phyloP scores from a whole-genome alignment of 2,113 vertebrate species.

The Dryoscopus gambensis region DNA sequence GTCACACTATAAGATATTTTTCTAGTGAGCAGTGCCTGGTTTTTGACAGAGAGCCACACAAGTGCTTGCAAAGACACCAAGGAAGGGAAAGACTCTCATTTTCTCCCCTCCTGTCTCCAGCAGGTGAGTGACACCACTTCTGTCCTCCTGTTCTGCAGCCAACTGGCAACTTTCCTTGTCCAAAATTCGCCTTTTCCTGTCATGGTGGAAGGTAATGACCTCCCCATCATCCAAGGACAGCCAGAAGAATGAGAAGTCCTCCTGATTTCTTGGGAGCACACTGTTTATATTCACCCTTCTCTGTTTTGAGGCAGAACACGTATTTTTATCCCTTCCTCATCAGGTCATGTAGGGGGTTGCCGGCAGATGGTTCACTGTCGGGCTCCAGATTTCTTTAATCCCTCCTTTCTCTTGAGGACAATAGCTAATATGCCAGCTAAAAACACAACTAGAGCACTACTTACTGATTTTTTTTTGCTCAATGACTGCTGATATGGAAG shows the following conservation, averaged over 20 bases:
- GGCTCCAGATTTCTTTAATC: not conserved
- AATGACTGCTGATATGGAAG: rapidly evolving
- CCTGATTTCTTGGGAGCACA: not conserved
- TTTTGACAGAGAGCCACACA: not conserved
- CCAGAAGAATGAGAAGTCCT: not conserved
- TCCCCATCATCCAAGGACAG: not conserved
- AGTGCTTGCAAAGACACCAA: not conserved
- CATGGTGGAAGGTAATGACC: not conserved
- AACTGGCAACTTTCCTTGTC: not conserved
- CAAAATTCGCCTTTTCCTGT: not conserved
- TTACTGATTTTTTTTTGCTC: not conserved
- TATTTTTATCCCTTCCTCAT: not conserved
- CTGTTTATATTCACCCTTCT: not conserved
- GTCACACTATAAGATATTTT: not conserved
- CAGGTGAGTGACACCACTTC: not conserved
- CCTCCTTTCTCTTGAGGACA: not conserved
- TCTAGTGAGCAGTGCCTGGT: not conserved
- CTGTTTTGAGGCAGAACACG: not conserved
- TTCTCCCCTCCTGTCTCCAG: not conserved
- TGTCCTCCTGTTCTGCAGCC: not conserved
- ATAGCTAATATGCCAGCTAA: not conserved
- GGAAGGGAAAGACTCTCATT: not conserved
- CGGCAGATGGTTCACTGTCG: not conserved
- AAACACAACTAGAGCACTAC: not conserved
- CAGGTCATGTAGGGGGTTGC: not conserved